Evolutionary conservation across 2,888 invertebrate species (phyloP), one percentile per base, ranked within the genome.

Genomic region (Hirtodrosophila cameraria): DNA sequence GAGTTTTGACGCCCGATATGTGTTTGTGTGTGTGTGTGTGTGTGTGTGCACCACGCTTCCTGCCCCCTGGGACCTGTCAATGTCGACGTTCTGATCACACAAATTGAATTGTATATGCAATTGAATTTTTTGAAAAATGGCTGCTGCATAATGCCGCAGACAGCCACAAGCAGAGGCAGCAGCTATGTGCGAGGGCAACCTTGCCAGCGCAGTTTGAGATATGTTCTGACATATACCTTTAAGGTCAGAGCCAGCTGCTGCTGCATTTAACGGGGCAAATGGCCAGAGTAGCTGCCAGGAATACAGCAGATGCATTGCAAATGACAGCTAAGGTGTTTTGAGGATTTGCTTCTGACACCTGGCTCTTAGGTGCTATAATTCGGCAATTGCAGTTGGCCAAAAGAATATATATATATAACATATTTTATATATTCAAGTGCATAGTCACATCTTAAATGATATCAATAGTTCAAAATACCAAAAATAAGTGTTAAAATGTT

Each of bases 61-160:
- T n/a, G n/a, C n/a, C n/a, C 62, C 48, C 55, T 48, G 27, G 39
- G 58, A 63, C 53, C 85, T 78, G 67, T 69, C 85, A 82, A 62
- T 74, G 76, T 53, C 39, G 68, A 38, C 62, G 70, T 59, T 68
- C 65, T 83, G 76, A 83, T 87, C 87, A 69, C 74, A 79, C 64
- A 87, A 83, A 83, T 87, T 83, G 86, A 87, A 83, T 83, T 85
- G 76, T 69, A 74, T 71, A 64, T 67, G 62, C 83, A 87, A 83
- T 87, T 83, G 87, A 86, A 87, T 86, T 85, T n/a, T 81, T 60
- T 78, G 77, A 83, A 80, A 86, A 84, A 84, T 83, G 59, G 74
- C 58, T 68, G 62, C 66, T 79, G 80, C 83, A 85, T 79, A 64
- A 59, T 62, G 67, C 63, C 55, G 46, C 41, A 45, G 45, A 42